Percentiles rank a stretch among this genome's conserved stretches.
Evolutionary conservation across 2,113 vertebrate species (phyloP).

Genomic region (Sphyrna mokarran): DNA sequence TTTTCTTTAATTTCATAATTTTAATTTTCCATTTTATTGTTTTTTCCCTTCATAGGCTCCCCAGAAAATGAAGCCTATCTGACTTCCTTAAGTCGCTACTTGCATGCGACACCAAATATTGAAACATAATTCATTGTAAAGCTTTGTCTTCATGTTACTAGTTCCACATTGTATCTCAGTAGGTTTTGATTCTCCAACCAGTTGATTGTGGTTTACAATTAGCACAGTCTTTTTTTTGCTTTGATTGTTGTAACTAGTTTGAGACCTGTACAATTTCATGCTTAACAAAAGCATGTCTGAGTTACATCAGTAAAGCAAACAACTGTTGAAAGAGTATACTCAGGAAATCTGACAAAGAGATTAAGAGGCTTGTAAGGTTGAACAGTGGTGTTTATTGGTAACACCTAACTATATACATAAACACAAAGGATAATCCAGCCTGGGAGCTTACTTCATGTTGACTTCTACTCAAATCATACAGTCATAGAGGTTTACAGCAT

Average conservation of each 20-base stretch:
- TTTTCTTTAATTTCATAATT: not conserved
- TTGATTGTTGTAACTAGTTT: not conserved
- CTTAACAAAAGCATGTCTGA: not conserved
- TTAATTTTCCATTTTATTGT: not conserved
- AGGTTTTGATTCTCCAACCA: not conserved
- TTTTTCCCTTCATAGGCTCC: not conserved
- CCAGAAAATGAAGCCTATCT: too few species aligned
- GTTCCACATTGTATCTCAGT: not conserved
- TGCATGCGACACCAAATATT: too few species aligned
- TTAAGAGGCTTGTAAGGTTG: too few species aligned
- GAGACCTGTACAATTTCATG: not conserved
- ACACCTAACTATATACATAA: too few species aligned
- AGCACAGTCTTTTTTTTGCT: not conserved
- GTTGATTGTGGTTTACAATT: not conserved
- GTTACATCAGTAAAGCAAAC: not conserved
- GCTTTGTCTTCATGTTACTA: not conserved
- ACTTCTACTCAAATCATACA: too few species aligned
- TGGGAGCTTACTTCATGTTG: too few species aligned
- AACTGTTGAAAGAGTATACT: too few species aligned
- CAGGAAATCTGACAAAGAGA: too few species aligned
- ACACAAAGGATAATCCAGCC: too few species aligned
- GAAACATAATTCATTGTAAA: not conserved
- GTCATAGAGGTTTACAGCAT: too few species aligned
- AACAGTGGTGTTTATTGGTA: too few species aligned
- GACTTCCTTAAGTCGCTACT: too few species aligned